These are phyloP conservation scores for Barnardius zonarius DNA, from an alignment of 2,113 vertebrate species.

Conservation along the genomic window DNA sequence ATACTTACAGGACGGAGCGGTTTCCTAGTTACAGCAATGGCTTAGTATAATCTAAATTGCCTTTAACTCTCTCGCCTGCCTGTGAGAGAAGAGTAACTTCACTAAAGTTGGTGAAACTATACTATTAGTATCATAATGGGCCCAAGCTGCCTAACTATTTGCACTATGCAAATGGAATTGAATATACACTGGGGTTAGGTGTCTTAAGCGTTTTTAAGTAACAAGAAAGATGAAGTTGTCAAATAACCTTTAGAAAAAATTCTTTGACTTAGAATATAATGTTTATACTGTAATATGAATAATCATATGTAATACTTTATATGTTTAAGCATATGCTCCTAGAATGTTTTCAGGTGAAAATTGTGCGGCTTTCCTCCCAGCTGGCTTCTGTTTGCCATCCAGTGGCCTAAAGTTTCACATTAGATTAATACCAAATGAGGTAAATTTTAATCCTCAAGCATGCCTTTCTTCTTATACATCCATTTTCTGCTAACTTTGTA, in stretches of 20 bases:
- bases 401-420: neutral
- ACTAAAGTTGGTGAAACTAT: neutral
- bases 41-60: neutral
- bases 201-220: neutral
- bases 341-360: neutral
- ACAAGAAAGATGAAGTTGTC: neutral
- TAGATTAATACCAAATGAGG: neutral
- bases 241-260: neutral
- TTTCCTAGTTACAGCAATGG: neutral
- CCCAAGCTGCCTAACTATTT: neutral
- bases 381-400: neutral
- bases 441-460: neutral
- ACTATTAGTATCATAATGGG: neutral
- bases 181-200: neutral
- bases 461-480: neutral
- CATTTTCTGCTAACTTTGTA: neutral
- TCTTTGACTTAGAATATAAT: neutral
- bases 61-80: neutral
- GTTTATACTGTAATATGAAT: neutral
- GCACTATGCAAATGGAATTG: neutral
- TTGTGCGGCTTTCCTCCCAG: neutral
- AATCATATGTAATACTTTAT: neutral
- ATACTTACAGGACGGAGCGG: neutral
- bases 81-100: neutral
- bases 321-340: neutral